Evolutionary conservation across 2,113 vertebrate species (phyloP), one percentile per base, ranked within the genome.

Genomic region (Amphiprion percula): DNA sequence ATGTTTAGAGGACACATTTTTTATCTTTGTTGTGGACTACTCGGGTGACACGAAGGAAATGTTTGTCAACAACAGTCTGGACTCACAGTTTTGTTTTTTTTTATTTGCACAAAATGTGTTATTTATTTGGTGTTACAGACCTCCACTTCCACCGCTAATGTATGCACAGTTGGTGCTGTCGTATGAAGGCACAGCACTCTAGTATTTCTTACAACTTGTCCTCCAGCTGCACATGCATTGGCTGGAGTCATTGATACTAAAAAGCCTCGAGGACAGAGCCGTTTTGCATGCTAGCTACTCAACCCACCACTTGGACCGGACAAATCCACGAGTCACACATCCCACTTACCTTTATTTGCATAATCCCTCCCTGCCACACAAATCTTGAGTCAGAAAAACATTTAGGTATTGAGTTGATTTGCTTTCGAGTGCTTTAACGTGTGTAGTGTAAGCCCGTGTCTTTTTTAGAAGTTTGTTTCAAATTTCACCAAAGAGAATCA

Each of bases 281-380:
- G 17, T n/a, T 81, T 65, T 47, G 17, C 23, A 49, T 50, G 46
- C 46, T 68, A 28, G 63, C 52, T 39, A 52, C 46, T 39, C 64
- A 60, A 19, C 77, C 56, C 62, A 55, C 62, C 41, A 44, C 41
- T 72, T 72, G 47, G 74, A 71, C 21, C 6, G 1, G 49, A 74
- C 46, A 53, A n/a, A 59, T 59, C 69, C 16, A 62, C 52, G 37
- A 70, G 9, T 70, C 53, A 66, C 39, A 52, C 73, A 60, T 62
- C 68, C 64, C 47, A 77, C 56, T 78, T 64, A 50, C 17, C 19
- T 64, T 72, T 60, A 61, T 81, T 69, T 59, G 30, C 63, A 68
- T 23, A 46, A 39, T 15, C 23, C 16, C 55, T 61, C 77, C 23
- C 68, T 69, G 16, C 46, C 53, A 11, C 54, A 61, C 58, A 17